Conservation (phyloP, 2,797 vertebrate species). For the Hybognathus amarus region DNA sequence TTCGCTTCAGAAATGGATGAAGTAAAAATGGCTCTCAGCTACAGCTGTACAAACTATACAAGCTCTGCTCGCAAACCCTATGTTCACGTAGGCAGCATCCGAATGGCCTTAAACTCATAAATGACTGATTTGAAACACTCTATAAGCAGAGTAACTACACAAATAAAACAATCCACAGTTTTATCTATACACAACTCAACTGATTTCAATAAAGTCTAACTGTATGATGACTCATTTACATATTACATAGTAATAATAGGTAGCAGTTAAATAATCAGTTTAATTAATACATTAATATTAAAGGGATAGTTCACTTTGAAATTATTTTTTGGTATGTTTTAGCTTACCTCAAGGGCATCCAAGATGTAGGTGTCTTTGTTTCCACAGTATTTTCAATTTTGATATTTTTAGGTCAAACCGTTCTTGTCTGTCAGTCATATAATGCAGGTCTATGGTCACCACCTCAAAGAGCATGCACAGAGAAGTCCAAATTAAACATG, state of each 20-base stretch:
- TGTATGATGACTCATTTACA: neutral
- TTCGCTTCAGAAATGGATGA: constrained; percentile 27
- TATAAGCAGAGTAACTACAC: neutral
- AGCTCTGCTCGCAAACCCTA: neutral
- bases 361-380: too few species aligned
- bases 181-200: neutral
- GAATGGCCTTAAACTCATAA: neutral
- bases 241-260: neutral
- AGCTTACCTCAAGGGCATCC: too few species aligned
- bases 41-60: neutral
- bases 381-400: too few species aligned
- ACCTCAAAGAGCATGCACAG: too few species aligned
- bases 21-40: constrained; percentile 11
- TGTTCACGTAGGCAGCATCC: neutral
- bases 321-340: too few species aligned
- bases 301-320: too few species aligned
- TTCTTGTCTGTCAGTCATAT: too few species aligned
- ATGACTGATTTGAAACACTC: neutral
- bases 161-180: neutral
- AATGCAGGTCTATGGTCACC: too few species aligned
- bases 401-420: too few species aligned
- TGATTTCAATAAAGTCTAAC: neutral
- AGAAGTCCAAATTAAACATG: too few species aligned
- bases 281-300: neutral
- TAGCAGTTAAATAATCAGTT: neutral